Conservation (phyloP, 2,888 invertebrate genomes). For the Harpalus rufipes region DNA sequence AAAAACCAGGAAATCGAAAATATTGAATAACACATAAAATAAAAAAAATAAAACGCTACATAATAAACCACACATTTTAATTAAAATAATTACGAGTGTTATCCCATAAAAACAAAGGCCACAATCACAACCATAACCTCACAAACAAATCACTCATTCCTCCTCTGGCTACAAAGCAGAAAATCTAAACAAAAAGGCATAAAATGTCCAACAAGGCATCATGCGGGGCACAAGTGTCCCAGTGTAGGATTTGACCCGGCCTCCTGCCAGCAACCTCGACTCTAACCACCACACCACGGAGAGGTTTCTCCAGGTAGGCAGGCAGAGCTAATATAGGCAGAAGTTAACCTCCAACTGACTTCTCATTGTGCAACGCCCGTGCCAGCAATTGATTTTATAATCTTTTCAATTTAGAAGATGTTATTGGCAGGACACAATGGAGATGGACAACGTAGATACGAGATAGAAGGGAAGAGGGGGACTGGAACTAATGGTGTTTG, state of each 20-base stretch:
- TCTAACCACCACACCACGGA: slow-evolving; percentile 68
- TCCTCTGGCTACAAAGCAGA: background rate
- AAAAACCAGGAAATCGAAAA: slow-evolving; percentile 41
- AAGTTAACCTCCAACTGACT: slow-evolving; percentile 71
- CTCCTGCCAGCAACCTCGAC: slow-evolving; percentile 70
- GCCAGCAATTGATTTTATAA: slow-evolving; percentile 77
- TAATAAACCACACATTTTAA: slow-evolving; percentile 33
- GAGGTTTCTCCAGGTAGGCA: slow-evolving; percentile 71
- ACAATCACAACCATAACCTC: background rate
- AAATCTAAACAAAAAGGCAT: slow-evolving; percentile 53
- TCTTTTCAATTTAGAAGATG: slow-evolving; percentile 78
- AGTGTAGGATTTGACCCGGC: slow-evolving; percentile 71
- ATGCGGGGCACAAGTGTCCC: slow-evolving; percentile 61
- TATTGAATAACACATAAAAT: slow-evolving; percentile 24
- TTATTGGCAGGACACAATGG: slow-evolving; percentile 78
- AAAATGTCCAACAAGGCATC: slow-evolving; percentile 57
- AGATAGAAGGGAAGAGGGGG: slow-evolving; percentile 33
- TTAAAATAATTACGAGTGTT: slow-evolving; percentile 24
- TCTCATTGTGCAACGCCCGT: slow-evolving; percentile 73
- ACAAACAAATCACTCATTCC: background rate
- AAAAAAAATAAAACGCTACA: slow-evolving; percentile 43
- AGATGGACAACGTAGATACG: slow-evolving; percentile 76
- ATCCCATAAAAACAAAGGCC: slow-evolving; percentile 5
- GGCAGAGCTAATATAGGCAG: slow-evolving; percentile 64
- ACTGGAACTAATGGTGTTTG: slow-evolving; percentile 43